Evolutionary conservation across 2,888 invertebrate species (phyloP), one percentile per base, ranked within the genome.

Genomic region (Netelia melanura): DNA sequence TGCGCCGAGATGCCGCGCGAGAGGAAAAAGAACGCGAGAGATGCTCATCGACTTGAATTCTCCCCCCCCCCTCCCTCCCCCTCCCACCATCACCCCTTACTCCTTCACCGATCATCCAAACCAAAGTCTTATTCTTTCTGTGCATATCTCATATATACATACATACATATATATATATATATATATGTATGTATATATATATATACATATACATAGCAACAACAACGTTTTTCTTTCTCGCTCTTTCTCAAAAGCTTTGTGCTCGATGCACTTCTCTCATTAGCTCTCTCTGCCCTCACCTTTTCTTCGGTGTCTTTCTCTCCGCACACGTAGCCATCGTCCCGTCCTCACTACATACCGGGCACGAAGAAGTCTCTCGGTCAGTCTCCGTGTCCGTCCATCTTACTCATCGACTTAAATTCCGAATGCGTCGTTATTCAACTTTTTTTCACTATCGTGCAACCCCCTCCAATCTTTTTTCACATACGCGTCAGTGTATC

Each of bases 391-490:
- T 88, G 89, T 90, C 90, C 88, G 89, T 90, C 88, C 89, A 88
- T 89, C 88, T 87, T 87, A 89, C 88, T 91, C 90, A 88, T 88
- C 88, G 88, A 86, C 88, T 89, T 87, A 88, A 89, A 91, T 91
- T 91, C 91, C 91, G 87, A 91, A 91, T 91, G 90, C 90, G 86
- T 90, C 89, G 91, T 92, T 91, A 91, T 91, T 92, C 90, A 89
- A 91, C 88, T 91, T 90, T 91, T 91, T 91, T 87, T 89, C 88
- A 86, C 81, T 48, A 67, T 70, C 65, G 74, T 71, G 74, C 68
- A 54, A 43, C 62, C 70, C 78, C 74, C 81, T 83, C 44, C 64
- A 62, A 10, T 48, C 23, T 70, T 43, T 48, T 48, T 67, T 67
- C 21, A 21, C 23, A 44, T 1, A 14, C 14, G 64, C n/a, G 38